Conservation (phyloP, 1,140 invertebrate species). For the Drosophila baimaii region DNA sequence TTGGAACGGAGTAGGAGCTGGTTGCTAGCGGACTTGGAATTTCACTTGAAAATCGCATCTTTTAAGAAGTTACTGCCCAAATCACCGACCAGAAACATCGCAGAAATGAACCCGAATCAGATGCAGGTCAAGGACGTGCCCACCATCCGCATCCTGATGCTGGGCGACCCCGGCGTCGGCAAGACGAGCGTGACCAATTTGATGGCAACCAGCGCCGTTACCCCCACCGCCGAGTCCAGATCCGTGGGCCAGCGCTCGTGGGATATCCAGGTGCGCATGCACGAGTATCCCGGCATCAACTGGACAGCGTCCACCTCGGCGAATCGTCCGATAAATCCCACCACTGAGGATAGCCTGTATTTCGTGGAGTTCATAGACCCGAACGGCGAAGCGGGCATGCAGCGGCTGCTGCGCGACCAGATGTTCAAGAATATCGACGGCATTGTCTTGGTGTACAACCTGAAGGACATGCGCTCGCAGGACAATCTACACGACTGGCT, state of each 20-base stretch:
- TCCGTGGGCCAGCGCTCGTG: conserved; percentile 42
- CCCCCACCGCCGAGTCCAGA: conserved; percentile 46
- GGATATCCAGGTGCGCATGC: conserved; percentile 60
- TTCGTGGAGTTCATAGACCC: conserved; percentile 65
- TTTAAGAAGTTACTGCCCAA: too few relatives aligned
- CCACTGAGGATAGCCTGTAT: conserved; percentile 42
- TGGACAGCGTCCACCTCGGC: conserved; percentile 55
- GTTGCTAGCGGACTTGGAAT: too few relatives aligned
- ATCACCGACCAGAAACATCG: too few relatives aligned
- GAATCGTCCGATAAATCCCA: conserved; percentile 1
- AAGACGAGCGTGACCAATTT: conserved; percentile 63
- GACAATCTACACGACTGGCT: conserved; percentile 64
- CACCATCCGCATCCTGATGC: conserved; percentile 54
- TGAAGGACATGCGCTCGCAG: conserved; percentile 47
- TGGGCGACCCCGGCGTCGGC: conserved; percentile 64
- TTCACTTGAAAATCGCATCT: too few relatives aligned
- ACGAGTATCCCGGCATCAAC: conserved; percentile 39
- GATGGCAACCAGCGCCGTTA: conserved; percentile 46
- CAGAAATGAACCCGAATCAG: conserved; percentile 10
- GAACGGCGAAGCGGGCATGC: too few relatives aligned
- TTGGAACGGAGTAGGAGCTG: too few relatives aligned
- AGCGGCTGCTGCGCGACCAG: conserved; percentile 29
- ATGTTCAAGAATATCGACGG: conserved; percentile 59
- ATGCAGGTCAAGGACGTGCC: conserved; percentile 25
- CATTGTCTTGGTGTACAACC: conserved; percentile 61